Evolutionary conservation across 2,113 vertebrate species (phyloP), one percentile per base, ranked within the genome.

Genomic region (Trachemys scripta): DNA sequence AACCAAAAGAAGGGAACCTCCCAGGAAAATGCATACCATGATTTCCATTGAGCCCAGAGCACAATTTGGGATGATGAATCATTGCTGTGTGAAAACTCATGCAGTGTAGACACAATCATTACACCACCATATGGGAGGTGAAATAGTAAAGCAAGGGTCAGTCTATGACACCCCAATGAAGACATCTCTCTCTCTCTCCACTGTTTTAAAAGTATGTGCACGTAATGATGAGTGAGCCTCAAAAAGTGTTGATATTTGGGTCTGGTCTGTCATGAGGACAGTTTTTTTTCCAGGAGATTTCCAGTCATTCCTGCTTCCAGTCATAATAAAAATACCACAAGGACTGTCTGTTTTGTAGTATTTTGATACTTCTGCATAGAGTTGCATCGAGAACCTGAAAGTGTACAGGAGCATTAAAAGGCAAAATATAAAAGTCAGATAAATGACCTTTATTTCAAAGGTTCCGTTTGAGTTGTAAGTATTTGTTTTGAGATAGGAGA

Each of bases 271-370:
- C 95, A 49, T 19, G 16, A 88, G 54, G 2, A 2, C 11, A 86
- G 72, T 8, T 3, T 54, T 80, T 91, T 76, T 84, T 90, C 76
- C 47, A 87, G 91, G 54, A 72, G 47, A 89, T 87, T 95, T 94
- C 85, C 82, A 89, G 90, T 86, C 86, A 93, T 84, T 94, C 84
- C 85, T 85, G 13, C 84, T 57, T 91, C 90, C 65, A 6, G 81
- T 31, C 27, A 76, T 47, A 29, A 88, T n/a, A 94, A 84, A 93
- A 87, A 72, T 81, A 84, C 53, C 16, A 84, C 38, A 22, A 88
- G 25, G 92, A 95, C 7, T 84, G 5, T 81, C 88, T 87, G 5
- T 5, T 91, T 92, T 83, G 62, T 29, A n/a, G 16, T 25, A 31
- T 14, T 92, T 84, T 80, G 84, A 25, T 49, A 57, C 4, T 88